Conservation (phyloP, 2,113 vertebrate genomes). For the Phycodurus eques region DNA sequence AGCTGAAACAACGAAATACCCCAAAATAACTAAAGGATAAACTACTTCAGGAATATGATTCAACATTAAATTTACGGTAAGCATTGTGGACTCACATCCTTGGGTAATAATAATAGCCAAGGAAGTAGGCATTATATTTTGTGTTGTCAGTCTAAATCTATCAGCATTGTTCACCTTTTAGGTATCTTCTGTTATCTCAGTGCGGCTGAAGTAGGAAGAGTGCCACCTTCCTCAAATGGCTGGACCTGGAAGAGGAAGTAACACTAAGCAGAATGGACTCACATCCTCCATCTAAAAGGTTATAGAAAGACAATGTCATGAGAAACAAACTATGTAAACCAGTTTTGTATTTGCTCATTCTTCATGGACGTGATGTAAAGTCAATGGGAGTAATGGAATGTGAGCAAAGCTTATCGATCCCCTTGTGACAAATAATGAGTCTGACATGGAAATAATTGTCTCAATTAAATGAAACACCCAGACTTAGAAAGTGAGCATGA, state of each 20-base stretch:
- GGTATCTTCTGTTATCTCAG: neutral
- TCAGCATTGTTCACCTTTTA: neutral
- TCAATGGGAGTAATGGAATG: slow-evolving; percentile 7
- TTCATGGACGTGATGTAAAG: slow-evolving; percentile 13
- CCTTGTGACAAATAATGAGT: slow-evolving; percentile 27
- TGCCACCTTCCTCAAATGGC: slow-evolving; percentile 8
- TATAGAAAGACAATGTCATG: slow-evolving; percentile 8
- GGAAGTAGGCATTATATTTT: slow-evolving; percentile 9
- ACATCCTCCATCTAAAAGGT: slow-evolving; percentile 16
- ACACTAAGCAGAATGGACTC: slow-evolving; percentile 15
- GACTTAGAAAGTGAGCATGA: neutral
- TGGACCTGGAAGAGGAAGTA: slow-evolving; percentile 34
- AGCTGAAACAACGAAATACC: too few relatives aligned
- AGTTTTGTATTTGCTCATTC: neutral
- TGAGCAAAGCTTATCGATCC: neutral
- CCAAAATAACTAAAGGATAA: neutral
- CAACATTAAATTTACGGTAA: slow-evolving; percentile 11
- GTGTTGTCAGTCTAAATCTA: slow-evolving; percentile 11
- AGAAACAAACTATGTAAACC: neutral
- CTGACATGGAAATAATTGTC: neutral
- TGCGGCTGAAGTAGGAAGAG: neutral
- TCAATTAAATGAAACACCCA: neutral
- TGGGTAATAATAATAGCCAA: neutral
- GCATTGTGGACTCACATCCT: neutral
- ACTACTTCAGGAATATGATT: neutral